These are phyloP conservation scores for Andricus quercusramuli DNA, from an alignment of 2,888 invertebrate genomes.

Conservation along the genomic window DNA sequence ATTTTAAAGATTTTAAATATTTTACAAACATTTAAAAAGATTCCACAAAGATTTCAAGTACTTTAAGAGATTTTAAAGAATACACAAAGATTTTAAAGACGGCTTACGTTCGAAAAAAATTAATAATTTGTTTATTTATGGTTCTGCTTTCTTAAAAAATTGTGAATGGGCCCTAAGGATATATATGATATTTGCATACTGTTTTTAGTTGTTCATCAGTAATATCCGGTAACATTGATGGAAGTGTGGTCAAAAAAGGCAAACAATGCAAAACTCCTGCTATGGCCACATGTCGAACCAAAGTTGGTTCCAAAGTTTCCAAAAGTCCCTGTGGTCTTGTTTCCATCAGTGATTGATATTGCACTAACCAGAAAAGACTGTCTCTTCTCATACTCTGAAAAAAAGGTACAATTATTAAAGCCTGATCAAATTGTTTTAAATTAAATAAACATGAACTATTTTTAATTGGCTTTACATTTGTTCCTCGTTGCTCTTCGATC, in stretches of 20 bases:
- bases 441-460: not conserved
- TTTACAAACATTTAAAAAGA: too few species aligned
- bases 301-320: constrained; percentile 83
- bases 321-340: constrained; percentile 85
- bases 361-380: constrained; percentile 85
- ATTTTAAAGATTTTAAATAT: too few species aligned
- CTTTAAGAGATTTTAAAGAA: too few species aligned
- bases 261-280: constrained; percentile 88
- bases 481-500: constrained; percentile 82
- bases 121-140: too few species aligned
- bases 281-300: constrained; percentile 85
- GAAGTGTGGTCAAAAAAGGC: constrained; percentile 84
- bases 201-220: constrained; percentile 81
- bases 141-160: too few species aligned
- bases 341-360: constrained; percentile 91
- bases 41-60: too few species aligned
- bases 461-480: constrained; percentile 63
- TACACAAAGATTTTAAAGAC: too few species aligned
- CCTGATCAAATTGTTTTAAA: not conserved
- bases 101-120: too few species aligned
- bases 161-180: too few species aligned
- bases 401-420: constrained; percentile 14
- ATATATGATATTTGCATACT: constrained; percentile 63
- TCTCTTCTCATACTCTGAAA: constrained; percentile 66
- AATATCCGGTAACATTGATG: constrained; percentile 79